phyloP scores from a whole-genome alignment of 2,113 vertebrate species.

The Neopipo cinnamomea region DNA sequence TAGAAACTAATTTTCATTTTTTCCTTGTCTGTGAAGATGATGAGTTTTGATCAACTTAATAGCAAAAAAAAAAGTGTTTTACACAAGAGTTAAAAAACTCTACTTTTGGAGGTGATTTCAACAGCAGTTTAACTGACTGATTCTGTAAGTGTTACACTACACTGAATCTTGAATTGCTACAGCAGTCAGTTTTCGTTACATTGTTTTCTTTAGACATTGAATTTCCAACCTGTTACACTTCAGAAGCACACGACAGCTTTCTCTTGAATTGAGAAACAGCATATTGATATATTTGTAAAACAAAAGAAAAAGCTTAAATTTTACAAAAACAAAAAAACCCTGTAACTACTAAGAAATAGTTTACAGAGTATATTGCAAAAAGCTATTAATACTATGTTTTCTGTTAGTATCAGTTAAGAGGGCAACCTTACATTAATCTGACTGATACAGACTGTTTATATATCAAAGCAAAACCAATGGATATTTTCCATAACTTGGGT shows the following conservation, averaged over 20 bases:
- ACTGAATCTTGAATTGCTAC: constrained; percentile 27
- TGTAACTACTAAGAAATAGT: background rate
- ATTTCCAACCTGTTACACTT: constrained; percentile 35
- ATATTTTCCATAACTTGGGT: background rate
- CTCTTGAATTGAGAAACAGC: background rate
- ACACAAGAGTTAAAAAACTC: background rate
- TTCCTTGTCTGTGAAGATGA: background rate
- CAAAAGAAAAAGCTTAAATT: background rate
- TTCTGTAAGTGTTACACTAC: background rate
- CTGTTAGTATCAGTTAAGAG: background rate
- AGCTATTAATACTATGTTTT: background rate
- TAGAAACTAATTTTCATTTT: background rate
- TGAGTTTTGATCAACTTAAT: background rate
- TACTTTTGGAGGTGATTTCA: background rate
- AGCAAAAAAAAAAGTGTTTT: background rate
- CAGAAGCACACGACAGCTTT: background rate
- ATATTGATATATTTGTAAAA: background rate
- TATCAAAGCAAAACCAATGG: background rate
- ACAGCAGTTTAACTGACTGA: background rate
- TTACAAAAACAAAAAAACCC: background rate
- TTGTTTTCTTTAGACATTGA: constrained; percentile 28
- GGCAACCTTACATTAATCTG: background rate
- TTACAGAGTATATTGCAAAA: background rate
- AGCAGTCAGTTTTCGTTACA: background rate
- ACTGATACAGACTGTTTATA: background rate